Percentiles rank a stretch among this genome's conserved stretches.
These are phyloP conservation scores for Cynoglossus semilaevis DNA, from an alignment of 2,113 vertebrate species.

Conservation along the genomic window DNA sequence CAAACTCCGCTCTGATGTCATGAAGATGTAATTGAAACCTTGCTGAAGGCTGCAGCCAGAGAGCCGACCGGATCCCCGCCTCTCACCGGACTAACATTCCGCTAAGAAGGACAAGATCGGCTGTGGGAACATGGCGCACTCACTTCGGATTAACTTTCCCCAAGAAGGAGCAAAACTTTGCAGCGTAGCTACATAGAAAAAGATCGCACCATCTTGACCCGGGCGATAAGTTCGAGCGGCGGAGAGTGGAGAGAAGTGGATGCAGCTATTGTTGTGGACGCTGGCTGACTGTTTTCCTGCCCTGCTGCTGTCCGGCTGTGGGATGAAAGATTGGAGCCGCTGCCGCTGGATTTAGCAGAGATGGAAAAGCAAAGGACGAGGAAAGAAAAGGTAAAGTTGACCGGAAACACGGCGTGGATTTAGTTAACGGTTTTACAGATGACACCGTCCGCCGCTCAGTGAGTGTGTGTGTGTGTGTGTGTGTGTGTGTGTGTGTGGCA, in stretches of 20 bases:
- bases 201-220: no score
- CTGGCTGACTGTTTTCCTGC: constrained; percentile 33
- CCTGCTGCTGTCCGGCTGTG: constrained; percentile 42
- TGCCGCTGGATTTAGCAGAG: constrained; percentile 48
- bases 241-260: not conserved
- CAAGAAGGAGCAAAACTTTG: constrained; percentile 15
- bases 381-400: constrained; percentile 73
- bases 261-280: constrained; percentile 5
- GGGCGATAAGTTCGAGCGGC: no score
- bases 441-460: no score
- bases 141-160: constrained; percentile 53
- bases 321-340: constrained; percentile 70
- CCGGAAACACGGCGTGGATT: not conserved
- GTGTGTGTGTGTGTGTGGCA: not conserved
- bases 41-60: constrained; percentile 46
- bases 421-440: not conserved
- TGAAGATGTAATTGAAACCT: constrained; percentile 59
- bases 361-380: constrained; percentile 74
- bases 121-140: constrained; percentile 76
- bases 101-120: constrained; percentile 58
- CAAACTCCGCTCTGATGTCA: constrained; percentile 74
- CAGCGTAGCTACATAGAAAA: constrained; percentile 1
- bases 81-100: constrained; percentile 68
- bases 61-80: constrained; percentile 69
- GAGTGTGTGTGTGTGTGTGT: not conserved